Conservation (phyloP, 2,888 invertebrate genomes). For the Campopleginae sp. region DNA sequence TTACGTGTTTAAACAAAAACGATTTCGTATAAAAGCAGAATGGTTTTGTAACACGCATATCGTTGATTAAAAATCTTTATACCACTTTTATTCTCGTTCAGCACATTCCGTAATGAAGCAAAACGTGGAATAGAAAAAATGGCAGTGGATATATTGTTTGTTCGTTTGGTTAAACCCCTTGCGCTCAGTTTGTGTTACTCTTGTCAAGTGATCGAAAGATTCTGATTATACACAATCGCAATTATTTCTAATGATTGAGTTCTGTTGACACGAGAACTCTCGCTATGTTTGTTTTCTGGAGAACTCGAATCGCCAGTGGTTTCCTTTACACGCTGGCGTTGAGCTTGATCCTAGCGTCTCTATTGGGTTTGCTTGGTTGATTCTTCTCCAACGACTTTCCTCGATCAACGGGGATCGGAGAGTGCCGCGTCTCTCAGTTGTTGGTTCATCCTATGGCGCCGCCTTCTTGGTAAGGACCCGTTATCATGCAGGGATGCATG, state of each 20-base stretch:
- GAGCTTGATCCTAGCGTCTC: neutral
- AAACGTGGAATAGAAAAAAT: slow-evolving; percentile 63
- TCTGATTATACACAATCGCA: slow-evolving; percentile 6
- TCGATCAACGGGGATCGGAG: slow-evolving; percentile 73
- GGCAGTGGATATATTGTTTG: slow-evolving; percentile 65
- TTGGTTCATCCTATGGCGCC: slow-evolving; percentile 82
- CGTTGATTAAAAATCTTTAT: slow-evolving; percentile 34
- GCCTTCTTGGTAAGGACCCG: slow-evolving; percentile 92
- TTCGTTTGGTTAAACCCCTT: slow-evolving; percentile 27
- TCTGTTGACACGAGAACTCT: slow-evolving; percentile 24
- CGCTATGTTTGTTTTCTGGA: neutral
- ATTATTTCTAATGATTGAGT: slow-evolving; percentile 44
- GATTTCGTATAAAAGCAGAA: slow-evolving; percentile 63
- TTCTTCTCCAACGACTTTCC: slow-evolving; percentile 47
- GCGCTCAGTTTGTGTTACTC: slow-evolving; percentile 6
- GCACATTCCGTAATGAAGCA: slow-evolving; percentile 25
- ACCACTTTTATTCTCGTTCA: slow-evolving; percentile 60
- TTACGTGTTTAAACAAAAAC: slow-evolving; percentile 46
- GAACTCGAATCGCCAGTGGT: slow-evolving; percentile 4
- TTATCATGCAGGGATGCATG: slow-evolving; percentile 94
- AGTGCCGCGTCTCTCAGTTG: slow-evolving; percentile 64
- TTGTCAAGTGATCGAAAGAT: slow-evolving; percentile 23
- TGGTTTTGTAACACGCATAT: slow-evolving; percentile 17
- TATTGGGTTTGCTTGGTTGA: slow-evolving; percentile 2
- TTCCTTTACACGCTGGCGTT: neutral